Conservation (phyloP, 2,113 vertebrate species). For the Hipposideros armiger region DNA sequence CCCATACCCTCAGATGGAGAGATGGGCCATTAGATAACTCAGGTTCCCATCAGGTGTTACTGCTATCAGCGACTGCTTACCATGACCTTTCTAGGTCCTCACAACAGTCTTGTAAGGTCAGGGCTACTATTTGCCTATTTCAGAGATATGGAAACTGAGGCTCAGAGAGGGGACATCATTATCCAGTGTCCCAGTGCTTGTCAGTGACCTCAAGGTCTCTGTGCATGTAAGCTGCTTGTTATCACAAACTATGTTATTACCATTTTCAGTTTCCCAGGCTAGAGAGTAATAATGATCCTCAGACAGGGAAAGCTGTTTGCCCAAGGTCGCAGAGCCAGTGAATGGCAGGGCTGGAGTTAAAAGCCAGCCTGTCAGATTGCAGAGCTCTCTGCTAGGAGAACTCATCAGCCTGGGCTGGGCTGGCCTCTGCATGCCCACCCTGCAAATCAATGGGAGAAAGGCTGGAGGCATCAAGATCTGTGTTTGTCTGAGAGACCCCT, state of each 20-base stretch:
- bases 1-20: neutral
- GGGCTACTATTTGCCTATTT: neutral
- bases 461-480: neutral
- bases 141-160: neutral
- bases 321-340: conserved; percentile 25
- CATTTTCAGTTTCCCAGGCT: neutral
- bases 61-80: neutral
- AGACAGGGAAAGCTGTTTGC: neutral
- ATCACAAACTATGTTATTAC: neutral
- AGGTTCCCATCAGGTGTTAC: neutral
- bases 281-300: neutral
- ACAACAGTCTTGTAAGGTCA: neutral
- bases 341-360: neutral
- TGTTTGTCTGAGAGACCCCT: conserved; percentile 6
- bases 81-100: neutral
- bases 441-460: neutral
- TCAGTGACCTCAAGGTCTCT: neutral
- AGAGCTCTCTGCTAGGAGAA: neutral
- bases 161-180: neutral
- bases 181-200: neutral
- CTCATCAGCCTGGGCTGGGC: neutral
- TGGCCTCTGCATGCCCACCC: neutral
- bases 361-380: neutral
- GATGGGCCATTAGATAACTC: neutral
- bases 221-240: neutral